Conservation (phyloP, 2,113 vertebrate species). For the Lota lota region DNA sequence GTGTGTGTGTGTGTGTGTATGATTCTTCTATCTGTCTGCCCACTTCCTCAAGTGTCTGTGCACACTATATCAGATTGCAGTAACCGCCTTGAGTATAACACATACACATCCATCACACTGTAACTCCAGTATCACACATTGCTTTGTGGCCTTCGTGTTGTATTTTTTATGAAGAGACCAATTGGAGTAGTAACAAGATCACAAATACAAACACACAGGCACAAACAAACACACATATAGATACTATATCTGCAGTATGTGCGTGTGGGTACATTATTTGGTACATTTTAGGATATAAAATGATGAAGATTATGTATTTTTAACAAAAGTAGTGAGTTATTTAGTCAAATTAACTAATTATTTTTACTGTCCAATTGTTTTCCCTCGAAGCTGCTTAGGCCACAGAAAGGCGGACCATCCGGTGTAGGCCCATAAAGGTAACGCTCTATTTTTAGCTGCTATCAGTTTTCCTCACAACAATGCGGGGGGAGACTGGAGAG, state of each 20-base stretch:
- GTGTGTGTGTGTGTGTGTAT: constrained; percentile 19
- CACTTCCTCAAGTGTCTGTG: constrained; percentile 5
- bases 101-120: too few relatives aligned
- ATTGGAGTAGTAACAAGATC: too few relatives aligned
- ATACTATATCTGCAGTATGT: too few relatives aligned
- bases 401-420: background rate
- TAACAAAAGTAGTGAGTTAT: background rate
- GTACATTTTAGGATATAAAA: background rate
- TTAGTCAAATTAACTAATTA: background rate
- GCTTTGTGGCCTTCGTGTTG: too few relatives aligned
- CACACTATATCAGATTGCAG: background rate
- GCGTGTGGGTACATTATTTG: too few relatives aligned
- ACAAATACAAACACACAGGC: too few relatives aligned
- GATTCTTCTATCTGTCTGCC: background rate
- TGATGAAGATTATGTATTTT: background rate
- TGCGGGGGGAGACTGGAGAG: background rate
- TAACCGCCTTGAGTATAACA: too few relatives aligned
- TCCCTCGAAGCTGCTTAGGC: background rate
- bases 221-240: too few relatives aligned
- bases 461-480: constrained; percentile 28
- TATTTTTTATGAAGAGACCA: too few relatives aligned
- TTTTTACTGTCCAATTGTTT: too few relatives aligned
- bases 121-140: too few relatives aligned
- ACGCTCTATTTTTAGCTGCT: constrained; percentile 38
- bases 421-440: constrained; percentile 15